Percentiles rank a stretch among this genome's conserved stretches.
Conservation (phyloP, 2,888 invertebrate species). For the Caenorhabditis sp. region DNA sequence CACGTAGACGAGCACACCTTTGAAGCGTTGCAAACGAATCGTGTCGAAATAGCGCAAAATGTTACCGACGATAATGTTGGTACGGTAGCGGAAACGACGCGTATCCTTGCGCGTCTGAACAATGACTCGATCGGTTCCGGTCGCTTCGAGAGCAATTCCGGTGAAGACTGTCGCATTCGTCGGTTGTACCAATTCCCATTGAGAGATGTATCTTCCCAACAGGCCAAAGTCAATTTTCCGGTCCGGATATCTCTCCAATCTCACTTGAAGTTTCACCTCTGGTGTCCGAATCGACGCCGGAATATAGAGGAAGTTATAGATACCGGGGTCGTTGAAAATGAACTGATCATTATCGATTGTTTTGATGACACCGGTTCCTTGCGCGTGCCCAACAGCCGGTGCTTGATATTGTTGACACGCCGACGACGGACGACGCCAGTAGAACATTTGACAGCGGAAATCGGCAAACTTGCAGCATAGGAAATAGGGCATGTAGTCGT, state of each 20-base stretch:
- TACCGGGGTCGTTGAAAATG: conserved; percentile 86
- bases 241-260: conserved; percentile 70
- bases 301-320: conserved; percentile 66
- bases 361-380: conserved; percentile 90
- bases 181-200: conserved; percentile 69
- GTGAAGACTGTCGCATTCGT: conserved; percentile 70
- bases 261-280: conserved; percentile 65
- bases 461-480: conserved; percentile 93
- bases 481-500: conserved; percentile 92
- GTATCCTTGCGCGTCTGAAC: conserved; percentile 69
- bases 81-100: conserved; percentile 63
- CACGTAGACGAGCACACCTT: conserved; percentile 68
- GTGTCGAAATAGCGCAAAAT: conserved; percentile 70
- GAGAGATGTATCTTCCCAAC: conserved; percentile 56
- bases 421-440: conserved; percentile 86
- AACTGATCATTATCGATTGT: conserved; percentile 86
- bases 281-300: conserved; percentile 61
- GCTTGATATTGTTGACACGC: conserved; percentile 83
- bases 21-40: conserved; percentile 68
- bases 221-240: conserved; percentile 68
- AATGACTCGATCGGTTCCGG: conserved; percentile 64
- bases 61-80: conserved; percentile 69
- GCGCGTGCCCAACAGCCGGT: conserved; percentile 77
- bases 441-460: conserved; percentile 91
- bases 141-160: conserved; percentile 53